These are phyloP conservation scores for Ambastaia sidthimunki DNA, from an alignment of 2,797 vertebrate species.

Conservation along the genomic window DNA sequence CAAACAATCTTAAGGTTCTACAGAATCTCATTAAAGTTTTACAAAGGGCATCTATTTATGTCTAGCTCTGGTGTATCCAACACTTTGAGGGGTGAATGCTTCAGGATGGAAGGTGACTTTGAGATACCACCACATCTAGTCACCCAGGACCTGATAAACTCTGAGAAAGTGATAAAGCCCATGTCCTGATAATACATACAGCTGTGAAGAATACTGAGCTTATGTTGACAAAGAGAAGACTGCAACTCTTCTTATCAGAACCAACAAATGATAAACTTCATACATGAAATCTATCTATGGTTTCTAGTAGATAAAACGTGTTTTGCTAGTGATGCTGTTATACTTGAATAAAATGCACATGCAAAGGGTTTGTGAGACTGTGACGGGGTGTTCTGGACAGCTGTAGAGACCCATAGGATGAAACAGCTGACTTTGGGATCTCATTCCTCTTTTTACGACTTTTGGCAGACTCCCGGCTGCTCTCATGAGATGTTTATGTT, in stretches of 20 bases:
- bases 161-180: constrained; percentile 23
- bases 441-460: background rate
- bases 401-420: background rate
- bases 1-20: background rate
- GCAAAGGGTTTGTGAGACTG: background rate
- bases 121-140: constrained; percentile 29
- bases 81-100: constrained; percentile 4
- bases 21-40: constrained; percentile 1
- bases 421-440: constrained; percentile 31
- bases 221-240: constrained; percentile 16
- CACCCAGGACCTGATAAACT: constrained; percentile 25
- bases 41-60: constrained; percentile 9
- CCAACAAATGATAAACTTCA: constrained; percentile 27
- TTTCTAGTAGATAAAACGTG: constrained; percentile 21
- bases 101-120: constrained; percentile 29
- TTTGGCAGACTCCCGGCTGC: background rate
- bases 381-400: constrained; percentile 13
- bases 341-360: background rate
- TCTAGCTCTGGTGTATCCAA: background rate
- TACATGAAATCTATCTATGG: background rate
- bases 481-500: background rate
- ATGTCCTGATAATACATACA: background rate
- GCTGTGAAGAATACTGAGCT: background rate
- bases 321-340: background rate
- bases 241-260: background rate